A percentile compares a stretch with the other conserved stretches of the same genome.
These are phyloP conservation scores for Gambusia yucatana DNA, from an alignment of 2,797 vertebrate genomes.

Conservation along the genomic window DNA sequence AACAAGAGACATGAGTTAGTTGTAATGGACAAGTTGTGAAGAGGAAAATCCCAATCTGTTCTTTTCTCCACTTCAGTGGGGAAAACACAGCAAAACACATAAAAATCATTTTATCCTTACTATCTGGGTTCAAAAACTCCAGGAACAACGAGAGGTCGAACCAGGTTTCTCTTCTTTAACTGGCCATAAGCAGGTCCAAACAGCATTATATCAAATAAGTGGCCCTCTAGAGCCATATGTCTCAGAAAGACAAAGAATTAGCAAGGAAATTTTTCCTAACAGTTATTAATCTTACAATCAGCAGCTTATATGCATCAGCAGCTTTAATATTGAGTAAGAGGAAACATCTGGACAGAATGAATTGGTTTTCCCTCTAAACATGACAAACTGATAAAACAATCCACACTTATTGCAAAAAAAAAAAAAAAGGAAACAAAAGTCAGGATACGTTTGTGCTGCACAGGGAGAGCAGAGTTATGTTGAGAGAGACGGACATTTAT, in stretches of 20 bases:
- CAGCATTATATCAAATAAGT: neutral
- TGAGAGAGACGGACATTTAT: conserved; percentile 16
- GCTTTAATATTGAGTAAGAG: conserved; percentile 23
- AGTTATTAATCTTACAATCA: conserved; percentile 20
- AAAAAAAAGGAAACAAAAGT: neutral
- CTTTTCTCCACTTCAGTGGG: neutral
- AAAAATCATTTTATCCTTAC: neutral
- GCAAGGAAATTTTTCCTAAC: neutral
- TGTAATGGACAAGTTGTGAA: conserved; percentile 4
- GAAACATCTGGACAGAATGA: conserved; percentile 40
- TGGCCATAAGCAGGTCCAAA: neutral
- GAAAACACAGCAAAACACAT: neutral
- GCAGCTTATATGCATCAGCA: conserved; percentile 42
- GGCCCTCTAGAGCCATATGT: neutral
- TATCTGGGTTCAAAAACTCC: neutral
- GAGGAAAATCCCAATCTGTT: conserved; percentile 1
- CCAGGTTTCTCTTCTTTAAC: neutral
- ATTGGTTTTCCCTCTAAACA: conserved; percentile 22
- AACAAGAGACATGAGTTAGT: neutral
- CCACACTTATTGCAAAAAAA: conserved; percentile 8
- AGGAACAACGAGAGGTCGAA: neutral
- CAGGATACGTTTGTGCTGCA: neutral
- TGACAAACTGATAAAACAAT: conserved; percentile 17
- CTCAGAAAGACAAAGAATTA: neutral
- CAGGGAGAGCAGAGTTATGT: conserved; percentile 1